Evolutionary conservation across 2,888 invertebrate genomes (phyloP).

Genomic region (Melitaea athalia): DNA sequence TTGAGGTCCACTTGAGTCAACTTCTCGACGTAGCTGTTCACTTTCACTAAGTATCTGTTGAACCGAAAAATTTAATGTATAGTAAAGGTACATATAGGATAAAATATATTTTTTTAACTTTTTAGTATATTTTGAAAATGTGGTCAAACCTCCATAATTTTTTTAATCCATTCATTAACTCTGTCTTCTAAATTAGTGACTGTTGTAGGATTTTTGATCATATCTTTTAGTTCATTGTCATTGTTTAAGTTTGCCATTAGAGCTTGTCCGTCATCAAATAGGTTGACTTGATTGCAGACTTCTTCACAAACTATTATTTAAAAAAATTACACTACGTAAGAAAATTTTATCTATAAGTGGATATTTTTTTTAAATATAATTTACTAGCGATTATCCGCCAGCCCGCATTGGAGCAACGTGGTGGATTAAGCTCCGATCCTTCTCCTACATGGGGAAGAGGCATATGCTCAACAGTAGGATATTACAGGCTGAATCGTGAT

Average conservation of each 20-base stretch:
- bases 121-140: too few relatives aligned
- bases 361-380: background rate
- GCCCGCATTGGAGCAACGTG: too few relatives aligned
- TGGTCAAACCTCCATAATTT: constrained; percentile 85
- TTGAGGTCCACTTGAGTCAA: constrained; percentile 95
- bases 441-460: too few relatives aligned
- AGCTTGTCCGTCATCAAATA: constrained; percentile 88
- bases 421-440: too few relatives aligned
- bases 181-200: constrained; percentile 86
- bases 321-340: background rate
- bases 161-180: constrained; percentile 90
- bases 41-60: constrained; percentile 91
- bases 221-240: constrained; percentile 86
- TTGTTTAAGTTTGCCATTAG: constrained; percentile 83
- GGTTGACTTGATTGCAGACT: constrained; percentile 89
- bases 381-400: too few relatives aligned
- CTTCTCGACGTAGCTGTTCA: constrained; percentile 94
- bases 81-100: too few relatives aligned
- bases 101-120: background rate
- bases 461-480: too few relatives aligned
- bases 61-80: background rate
- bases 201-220: constrained; percentile 85
- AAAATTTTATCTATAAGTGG: background rate
- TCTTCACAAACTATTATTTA: constrained; percentile 88
- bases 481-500: too few relatives aligned